Base-by-base conservation (phyloP, 2,888 invertebrate genomes). In the Acleris emargana region DNA sequence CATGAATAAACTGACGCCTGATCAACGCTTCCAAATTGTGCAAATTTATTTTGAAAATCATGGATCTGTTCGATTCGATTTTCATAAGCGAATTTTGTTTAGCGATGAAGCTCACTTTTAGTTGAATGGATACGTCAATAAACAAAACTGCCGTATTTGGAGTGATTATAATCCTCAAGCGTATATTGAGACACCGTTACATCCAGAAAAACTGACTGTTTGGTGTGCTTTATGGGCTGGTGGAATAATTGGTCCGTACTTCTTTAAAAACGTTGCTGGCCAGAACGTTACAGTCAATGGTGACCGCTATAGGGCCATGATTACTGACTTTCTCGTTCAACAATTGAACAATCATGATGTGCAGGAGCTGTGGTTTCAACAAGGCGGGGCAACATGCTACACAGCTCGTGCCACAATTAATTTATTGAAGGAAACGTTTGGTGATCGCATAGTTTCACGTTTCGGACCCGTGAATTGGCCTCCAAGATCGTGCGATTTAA, bases 201-300 rank as follows among this genome's bases (percentile, higher is more conserved):
- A 80, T 76, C 77, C 80, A 68, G 69, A 75, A 75, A 74, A 72
- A 73, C 69, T 76, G 42, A 82, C 80, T 70, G 80, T 80, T 76
- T 85, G 83, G 77, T 76, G 83, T 72, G 80, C 76, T 68, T 80
- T 85, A 68, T 81, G 76, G 75, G 70, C 73, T 72, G 77, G n/a
- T n/a, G 75, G 78, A 68, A 73, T 83, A 62, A 81, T 83, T 69
- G 79, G 78, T 47, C 82, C 79, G 51, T 79, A 75, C 62, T 79
- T 82, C 68, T 82, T 82, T 60, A 72, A 81, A 79, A 73, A 82
- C 67, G 75, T 77, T 42, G 76, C 20, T 71, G 77, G 76, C 52
- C 64, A 71, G 52, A 71, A 71, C 53, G 70, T 79, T 64, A 77
- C 80, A 28, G 79, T 72, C 22, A 22, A 22, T 22, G 22, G 22